These are phyloP conservation scores for Bolinopsis microptera DNA, from an alignment of 37 sponge, comb jelly and placozoan genomes.

Conservation along the genomic window DNA sequence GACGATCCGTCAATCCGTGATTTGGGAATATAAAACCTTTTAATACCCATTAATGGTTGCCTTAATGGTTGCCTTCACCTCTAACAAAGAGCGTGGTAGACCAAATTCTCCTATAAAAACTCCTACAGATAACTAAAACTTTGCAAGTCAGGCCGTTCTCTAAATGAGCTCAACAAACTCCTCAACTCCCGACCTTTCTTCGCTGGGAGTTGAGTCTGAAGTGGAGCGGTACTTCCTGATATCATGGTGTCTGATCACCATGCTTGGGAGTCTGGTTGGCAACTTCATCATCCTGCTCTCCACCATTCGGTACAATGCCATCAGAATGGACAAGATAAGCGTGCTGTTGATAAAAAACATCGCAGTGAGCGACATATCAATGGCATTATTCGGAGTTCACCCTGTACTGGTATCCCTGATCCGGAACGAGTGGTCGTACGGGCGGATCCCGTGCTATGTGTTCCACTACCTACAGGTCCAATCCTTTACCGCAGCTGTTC, in stretches of 20 bases:
- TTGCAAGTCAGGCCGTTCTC: too few relatives aligned
- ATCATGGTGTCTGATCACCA: background rate
- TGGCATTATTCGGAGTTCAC: background rate
- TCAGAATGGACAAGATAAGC: conserved; percentile 2
- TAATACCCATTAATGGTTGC: too few relatives aligned
- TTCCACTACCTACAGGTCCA: conserved; percentile 14
- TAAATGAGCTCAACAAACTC: too few relatives aligned
- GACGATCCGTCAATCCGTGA: too few relatives aligned
- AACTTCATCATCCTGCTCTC: conserved; percentile 34
- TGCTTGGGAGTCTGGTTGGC: background rate
- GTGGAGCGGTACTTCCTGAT: conserved; percentile 15
- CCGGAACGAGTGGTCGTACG: background rate
- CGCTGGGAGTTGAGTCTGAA: too few relatives aligned
- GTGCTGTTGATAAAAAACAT: conserved; percentile 48
- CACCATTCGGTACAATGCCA: background rate
- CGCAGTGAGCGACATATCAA: conserved; percentile 3
- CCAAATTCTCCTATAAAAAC: too few relatives aligned
- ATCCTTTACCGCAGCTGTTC: background rate
- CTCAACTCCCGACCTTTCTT: too few relatives aligned
- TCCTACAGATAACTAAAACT: too few relatives aligned
- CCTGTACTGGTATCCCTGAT: conserved; percentile 27
- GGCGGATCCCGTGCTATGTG: background rate
- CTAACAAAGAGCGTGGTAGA: too few relatives aligned
- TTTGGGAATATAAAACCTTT: too few relatives aligned
- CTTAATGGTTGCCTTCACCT: too few relatives aligned